These are phyloP conservation scores for Caretta caretta DNA, from an alignment of 2,113 vertebrate species.

Conservation along the genomic window DNA sequence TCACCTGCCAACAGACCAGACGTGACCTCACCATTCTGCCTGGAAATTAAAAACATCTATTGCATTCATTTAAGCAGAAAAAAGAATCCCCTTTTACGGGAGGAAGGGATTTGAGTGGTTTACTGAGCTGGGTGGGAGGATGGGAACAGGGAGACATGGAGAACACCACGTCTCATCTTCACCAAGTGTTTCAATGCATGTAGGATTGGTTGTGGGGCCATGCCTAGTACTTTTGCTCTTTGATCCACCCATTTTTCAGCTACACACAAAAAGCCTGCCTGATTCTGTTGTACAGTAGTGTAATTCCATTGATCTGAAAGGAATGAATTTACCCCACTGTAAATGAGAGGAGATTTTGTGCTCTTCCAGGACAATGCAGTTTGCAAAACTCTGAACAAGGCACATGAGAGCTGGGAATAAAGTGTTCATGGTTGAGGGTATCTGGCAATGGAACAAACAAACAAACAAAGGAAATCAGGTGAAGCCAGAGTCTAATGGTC, in stretches of 20 bases:
- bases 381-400: accelerated
- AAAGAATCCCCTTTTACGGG: not conserved
- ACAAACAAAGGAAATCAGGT: accelerated
- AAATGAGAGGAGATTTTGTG: not conserved
- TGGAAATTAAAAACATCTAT: not conserved
- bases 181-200: not conserved
- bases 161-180: not conserved
- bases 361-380: not conserved
- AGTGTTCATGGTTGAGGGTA: not conserved
- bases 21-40: not conserved
- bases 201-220: not conserved
- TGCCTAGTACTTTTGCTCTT: not conserved
- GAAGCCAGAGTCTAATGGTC: not conserved
- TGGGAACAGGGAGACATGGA: not conserved
- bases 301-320: accelerated
- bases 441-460: not conserved
- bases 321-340: not conserved
- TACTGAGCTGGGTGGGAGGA: not conserved
- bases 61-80: not conserved
- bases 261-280: not conserved
- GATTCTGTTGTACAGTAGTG: not conserved
- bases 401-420: not conserved
- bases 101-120: not conserved
- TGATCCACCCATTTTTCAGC: not conserved
- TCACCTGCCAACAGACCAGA: not conserved